phyloP scores from a whole-genome alignment of 2,797 vertebrate species.

The Leucoraja ocellata region DNA sequence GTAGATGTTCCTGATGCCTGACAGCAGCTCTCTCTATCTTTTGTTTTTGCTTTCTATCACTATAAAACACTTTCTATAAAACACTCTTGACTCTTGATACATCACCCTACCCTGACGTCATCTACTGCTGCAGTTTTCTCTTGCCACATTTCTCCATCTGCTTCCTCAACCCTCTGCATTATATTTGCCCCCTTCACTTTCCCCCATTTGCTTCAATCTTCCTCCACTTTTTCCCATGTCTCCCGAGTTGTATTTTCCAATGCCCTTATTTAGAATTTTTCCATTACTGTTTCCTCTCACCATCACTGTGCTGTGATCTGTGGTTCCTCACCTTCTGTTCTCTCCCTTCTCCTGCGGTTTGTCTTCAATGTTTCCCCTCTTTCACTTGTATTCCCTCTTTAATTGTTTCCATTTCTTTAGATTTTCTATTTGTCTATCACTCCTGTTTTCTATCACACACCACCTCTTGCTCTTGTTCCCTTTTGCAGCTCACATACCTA shows the following conservation, averaged over 20 bases:
- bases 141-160: slow-evolving; percentile 48
- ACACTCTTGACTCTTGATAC: no score
- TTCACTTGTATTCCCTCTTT: background rate
- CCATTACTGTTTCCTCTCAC: no score
- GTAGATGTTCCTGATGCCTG: no score
- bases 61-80: no score
- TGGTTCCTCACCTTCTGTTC: background rate
- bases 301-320: no score
- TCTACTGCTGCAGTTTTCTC: no score
- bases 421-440: background rate
- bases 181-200: slow-evolving; percentile 55
- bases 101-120: slow-evolving; percentile 36
- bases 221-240: background rate
- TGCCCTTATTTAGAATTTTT: no score
- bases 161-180: slow-evolving; percentile 41
- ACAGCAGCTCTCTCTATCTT: background rate
- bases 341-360: background rate
- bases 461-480: background rate
- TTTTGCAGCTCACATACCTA: background rate
- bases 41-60: slow-evolving; percentile 38
- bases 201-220: slow-evolving; percentile 52
- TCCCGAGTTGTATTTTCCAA: background rate
- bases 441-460: background rate
- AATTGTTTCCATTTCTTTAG: background rate
- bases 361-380: slow-evolving; percentile 45